These are phyloP conservation scores for Ariopsis seemanni DNA, from an alignment of 2,113 vertebrate species.

Conservation along the genomic window DNA sequence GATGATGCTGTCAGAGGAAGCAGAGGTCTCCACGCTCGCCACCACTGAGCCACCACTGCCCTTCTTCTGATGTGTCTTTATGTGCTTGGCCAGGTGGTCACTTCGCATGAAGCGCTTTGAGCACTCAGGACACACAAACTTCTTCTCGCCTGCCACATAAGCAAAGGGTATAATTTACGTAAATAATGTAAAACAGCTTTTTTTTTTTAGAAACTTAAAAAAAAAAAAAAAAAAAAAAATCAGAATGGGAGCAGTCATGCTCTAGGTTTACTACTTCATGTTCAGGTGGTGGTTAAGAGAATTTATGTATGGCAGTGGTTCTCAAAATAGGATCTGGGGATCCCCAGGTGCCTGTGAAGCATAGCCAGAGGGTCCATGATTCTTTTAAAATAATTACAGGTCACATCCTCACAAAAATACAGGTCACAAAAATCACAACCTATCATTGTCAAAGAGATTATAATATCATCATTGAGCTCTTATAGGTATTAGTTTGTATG, in stretches of 20 bases:
- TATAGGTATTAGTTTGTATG: background rate
- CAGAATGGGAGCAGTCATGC: background rate
- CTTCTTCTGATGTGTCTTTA: slow-evolving; percentile 99
- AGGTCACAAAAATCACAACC: background rate
- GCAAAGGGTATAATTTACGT: background rate
- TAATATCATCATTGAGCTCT: background rate
- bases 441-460: background rate
- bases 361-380: background rate
- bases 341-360: background rate
- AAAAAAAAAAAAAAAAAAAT: background rate
- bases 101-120: slow-evolving; percentile 99
- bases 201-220: background rate
- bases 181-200: background rate
- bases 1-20: slow-evolving; percentile 91
- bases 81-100: slow-evolving; percentile 99
- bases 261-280: background rate
- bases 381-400: background rate
- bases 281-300: background rate
- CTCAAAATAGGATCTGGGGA: background rate
- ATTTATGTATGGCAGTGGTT: background rate
- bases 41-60: slow-evolving; percentile 87
- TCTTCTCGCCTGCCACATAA: slow-evolving; percentile 89
- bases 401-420: too few species aligned
- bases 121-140: slow-evolving; percentile 98
- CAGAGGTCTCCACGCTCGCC: slow-evolving; percentile 87